Conservation (phyloP, 1,140 invertebrate species). For the Tigriopus japonicus region DNA sequence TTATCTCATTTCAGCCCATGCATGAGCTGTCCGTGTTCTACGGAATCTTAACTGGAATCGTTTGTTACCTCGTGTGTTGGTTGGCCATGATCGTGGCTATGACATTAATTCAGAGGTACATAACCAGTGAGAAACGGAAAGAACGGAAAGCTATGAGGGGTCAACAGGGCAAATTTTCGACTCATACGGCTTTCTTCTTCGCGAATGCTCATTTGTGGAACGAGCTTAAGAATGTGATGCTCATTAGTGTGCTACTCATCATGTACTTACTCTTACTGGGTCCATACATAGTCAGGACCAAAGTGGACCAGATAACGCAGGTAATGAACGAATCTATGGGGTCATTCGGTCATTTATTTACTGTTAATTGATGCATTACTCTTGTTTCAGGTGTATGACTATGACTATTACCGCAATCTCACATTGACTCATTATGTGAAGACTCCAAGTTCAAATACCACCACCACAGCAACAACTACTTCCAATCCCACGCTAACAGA, state of each 20-base stretch:
- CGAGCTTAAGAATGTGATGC: neutral
- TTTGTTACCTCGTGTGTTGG: neutral
- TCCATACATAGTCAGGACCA: slow-evolving; percentile 1
- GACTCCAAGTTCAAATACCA: neutral
- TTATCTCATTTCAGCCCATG: neutral
- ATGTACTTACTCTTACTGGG: neutral
- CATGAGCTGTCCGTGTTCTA: neutral
- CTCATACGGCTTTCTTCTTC: neutral
- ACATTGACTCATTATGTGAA: neutral
- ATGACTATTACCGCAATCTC: neutral
- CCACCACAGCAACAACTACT: neutral
- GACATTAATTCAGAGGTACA: neutral
- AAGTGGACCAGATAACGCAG: neutral
- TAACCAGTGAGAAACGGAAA: neutral
- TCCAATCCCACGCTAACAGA: neutral
- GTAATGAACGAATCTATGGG: neutral
- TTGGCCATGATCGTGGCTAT: neutral
- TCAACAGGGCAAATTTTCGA: slow-evolving; percentile 1
- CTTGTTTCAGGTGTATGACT: neutral
- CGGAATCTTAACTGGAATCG: neutral
- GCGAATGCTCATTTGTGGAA: slow-evolving; percentile 9
- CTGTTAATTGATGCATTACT: neutral
- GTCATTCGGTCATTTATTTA: neutral
- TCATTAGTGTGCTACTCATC: neutral
- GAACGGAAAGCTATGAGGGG: neutral